Base-by-base conservation (phyloP, 2,888 invertebrate species). In the Xylota sylvarum region DNA sequence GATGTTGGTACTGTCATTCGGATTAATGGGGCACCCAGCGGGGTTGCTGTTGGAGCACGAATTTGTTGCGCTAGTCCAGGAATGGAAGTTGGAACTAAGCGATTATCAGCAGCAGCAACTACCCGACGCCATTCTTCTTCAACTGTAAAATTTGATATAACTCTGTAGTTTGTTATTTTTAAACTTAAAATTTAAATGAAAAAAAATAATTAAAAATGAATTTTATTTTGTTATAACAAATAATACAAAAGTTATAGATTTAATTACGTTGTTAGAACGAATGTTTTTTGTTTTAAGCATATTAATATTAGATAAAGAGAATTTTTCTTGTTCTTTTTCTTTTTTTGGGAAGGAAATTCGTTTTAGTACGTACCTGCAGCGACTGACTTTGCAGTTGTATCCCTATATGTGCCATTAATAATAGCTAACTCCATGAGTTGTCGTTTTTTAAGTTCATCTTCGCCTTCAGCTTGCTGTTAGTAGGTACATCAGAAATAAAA, bases 381-480 rank as follows among this genome's bases (percentile, higher is more conserved):
- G 89, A 96, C 96, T 90, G 96, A 96, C 93, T 97, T 98, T 89
- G 96, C 91, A 92, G 97, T 97, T 84, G 98, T 98, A 93, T 99
- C 98, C 92, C 99, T 96, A 94, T 99, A 99, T 74, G 99, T 99
- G 92, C 99, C 99, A 93, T 99, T 99, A 92, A 99, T 99, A 91
- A 99, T 99, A 91, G 99, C 99, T 93, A 99, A 94, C 94, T 99
- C 99, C 99, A 99, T 99, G 90, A 99, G 95, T 94, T 99, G 99
- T 92, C 99, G 96, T 93, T 99, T 99, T 95, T 99, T 99, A 92
- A 99, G 94, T 93, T 99, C 99, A 94, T 99, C 99, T 94, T 99
- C 99, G 88, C 99, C 99, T 93, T 99, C 99, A 88, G 99, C 98
- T 98, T 99, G 96, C 95, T 96, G 94, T 89, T 92, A 91, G 92